Conservation (phyloP, 2,113 vertebrate genomes). For the Nanger granti region DNA sequence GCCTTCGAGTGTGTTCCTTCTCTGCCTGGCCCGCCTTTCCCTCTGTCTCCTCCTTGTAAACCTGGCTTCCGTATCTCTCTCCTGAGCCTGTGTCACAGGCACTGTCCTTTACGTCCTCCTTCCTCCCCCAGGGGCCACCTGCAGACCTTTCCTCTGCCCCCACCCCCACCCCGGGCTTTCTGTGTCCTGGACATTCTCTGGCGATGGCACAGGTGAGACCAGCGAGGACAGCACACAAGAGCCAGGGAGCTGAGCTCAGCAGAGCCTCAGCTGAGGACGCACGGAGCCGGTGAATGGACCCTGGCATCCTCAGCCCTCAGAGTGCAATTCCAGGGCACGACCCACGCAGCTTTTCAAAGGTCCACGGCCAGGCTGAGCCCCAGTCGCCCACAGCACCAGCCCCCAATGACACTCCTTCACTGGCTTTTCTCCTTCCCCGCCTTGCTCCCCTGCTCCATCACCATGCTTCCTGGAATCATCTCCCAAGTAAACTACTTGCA, state of each 20-base stretch:
- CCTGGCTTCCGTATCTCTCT: neutral
- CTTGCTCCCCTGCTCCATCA: neutral
- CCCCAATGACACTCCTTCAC: accelerated
- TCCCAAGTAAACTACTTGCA: neutral
- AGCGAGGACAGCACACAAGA: neutral
- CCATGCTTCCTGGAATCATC: neutral
- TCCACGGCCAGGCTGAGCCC: neutral
- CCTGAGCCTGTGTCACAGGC: neutral
- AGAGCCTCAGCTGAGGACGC: neutral
- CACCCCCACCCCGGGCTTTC: neutral
- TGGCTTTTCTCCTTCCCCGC: neutral
- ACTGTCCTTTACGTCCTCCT: neutral
- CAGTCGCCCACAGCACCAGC: neutral
- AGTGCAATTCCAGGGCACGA: neutral
- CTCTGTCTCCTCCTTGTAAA: neutral
- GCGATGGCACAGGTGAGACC: neutral
- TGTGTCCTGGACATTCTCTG: neutral
- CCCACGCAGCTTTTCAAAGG: neutral
- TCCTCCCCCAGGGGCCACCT: neutral
- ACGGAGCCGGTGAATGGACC: no score
- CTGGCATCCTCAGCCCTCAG: no score
- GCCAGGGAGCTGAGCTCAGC: neutral
- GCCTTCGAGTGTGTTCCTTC: neutral
- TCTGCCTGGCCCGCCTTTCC: neutral
- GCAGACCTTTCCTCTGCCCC: neutral